These are phyloP conservation scores for Penaeus indicus DNA, from an alignment of 1,140 invertebrate genomes.

Conservation along the genomic window DNA sequence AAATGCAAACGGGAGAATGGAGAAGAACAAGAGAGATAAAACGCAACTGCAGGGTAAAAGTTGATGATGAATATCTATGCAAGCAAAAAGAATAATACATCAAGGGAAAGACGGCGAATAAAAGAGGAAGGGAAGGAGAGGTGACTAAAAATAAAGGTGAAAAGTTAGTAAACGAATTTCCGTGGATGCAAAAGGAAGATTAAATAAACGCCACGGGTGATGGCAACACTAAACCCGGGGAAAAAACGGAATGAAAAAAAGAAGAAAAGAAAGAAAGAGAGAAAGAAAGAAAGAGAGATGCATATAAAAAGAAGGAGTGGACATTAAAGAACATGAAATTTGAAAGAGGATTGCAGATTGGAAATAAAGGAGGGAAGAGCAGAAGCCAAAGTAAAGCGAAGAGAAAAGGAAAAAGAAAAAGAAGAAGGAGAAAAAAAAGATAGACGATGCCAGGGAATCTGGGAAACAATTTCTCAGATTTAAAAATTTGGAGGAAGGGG, in stretches of 20 bases:
- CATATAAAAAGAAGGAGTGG: constrained; percentile 23
- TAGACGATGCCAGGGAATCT: no score
- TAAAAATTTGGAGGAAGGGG: constrained; percentile 15
- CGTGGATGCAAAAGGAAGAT: constrained; percentile 49
- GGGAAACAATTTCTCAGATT: no score
- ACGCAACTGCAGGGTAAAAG: constrained; percentile 48
- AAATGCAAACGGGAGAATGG: constrained; percentile 46
- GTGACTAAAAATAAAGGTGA: no score
- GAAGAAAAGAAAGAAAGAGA: constrained; percentile 17
- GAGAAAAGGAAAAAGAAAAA: constrained; percentile 31
- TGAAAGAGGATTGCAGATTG: no score
- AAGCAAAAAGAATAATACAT: no score
- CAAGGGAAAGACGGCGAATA: no score
- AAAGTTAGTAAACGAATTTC: no score
- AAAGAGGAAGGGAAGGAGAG: no score
- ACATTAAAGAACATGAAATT: no score
- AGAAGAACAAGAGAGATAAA: constrained; percentile 49
- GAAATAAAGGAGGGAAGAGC: no score
- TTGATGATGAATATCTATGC: constrained; percentile 45
- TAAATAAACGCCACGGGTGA: constrained; percentile 48
- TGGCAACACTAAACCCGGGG: neutral
- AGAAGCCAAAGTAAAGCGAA: neutral
- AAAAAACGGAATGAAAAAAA: constrained; percentile 20
- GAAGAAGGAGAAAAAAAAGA: neutral
- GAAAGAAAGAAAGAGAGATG: neutral